Conservation (phyloP, 2,113 vertebrate species). For the Xiphophorus hellerii region DNA sequence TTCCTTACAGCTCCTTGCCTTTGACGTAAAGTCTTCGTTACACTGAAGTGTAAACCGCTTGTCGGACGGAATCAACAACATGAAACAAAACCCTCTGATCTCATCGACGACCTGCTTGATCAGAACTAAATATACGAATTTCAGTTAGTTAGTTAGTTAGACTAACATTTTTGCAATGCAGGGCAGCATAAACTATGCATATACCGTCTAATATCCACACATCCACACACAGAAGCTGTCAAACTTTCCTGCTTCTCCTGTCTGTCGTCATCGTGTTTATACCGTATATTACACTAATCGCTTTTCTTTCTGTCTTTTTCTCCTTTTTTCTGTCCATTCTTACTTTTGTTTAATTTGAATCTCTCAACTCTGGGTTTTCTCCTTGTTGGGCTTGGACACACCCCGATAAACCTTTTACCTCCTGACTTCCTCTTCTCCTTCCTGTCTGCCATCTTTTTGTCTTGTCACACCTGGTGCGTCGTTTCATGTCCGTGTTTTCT, state of each 20-base stretch:
- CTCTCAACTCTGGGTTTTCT: background rate
- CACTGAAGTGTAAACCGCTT: background rate
- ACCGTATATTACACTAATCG: conserved; percentile 57
- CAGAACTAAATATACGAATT: no score
- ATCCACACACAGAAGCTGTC: background rate
- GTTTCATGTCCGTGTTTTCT: conserved; percentile 66
- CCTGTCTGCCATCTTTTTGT: conserved; percentile 20
- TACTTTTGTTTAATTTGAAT: background rate
- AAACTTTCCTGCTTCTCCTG: conserved; percentile 6
- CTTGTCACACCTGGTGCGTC: conserved; percentile 25
- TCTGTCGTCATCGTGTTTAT: conserved; percentile 24
- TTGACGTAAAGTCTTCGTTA: background rate
- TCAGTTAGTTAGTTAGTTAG: no score
- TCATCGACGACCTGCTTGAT: background rate
- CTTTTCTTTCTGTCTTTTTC: conserved; percentile 20
- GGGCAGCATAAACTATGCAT: no score
- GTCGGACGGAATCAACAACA: background rate
- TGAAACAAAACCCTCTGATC: background rate
- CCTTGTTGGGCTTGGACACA: background rate
- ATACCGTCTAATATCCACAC: no score
- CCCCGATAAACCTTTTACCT: background rate
- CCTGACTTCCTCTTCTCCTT: conserved; percentile 4
- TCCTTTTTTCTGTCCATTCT: conserved; percentile 28
- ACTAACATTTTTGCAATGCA: no score
- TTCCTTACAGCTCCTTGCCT: background rate